Evolutionary conservation across 2,888 invertebrate genomes (phyloP).

Genomic region (Hydrotaea diabolus): DNA sequence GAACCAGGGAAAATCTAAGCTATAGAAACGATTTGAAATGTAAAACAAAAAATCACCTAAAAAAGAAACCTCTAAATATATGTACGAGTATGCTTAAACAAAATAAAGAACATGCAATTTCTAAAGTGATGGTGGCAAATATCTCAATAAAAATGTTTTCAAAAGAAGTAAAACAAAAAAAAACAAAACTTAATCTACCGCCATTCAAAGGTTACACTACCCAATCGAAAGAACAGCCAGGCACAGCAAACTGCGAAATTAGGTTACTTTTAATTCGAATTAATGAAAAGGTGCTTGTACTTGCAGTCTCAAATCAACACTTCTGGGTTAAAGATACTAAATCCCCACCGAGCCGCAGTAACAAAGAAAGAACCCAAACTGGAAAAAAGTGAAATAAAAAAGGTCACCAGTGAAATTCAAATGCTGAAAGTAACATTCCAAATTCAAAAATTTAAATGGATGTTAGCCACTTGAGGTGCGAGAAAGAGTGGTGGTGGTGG

Average conservation of each 20-base stretch:
- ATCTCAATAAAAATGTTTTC: conserved; percentile 4
- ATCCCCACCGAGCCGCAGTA: too few species aligned
- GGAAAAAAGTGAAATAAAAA: conserved; percentile 25
- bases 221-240: neutral
- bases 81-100: too few species aligned
- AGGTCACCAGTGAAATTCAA: conserved; percentile 1
- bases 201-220: conserved; percentile 8
- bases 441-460: neutral
- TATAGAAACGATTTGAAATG: neutral
- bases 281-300: conserved; percentile 1
- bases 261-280: conserved; percentile 15
- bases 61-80: neutral
- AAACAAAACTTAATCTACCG: neutral
- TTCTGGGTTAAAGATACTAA: conserved; percentile 6
- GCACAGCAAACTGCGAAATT: neutral
- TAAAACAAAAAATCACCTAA: neutral
- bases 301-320: neutral
- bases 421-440: neutral
- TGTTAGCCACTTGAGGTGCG: neutral
- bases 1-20: neutral
- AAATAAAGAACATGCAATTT: neutral
- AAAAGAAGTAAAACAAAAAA: neutral
- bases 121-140: neutral
- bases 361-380: neutral
- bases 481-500: neutral